phyloP scores from a whole-genome alignment of 2,888 invertebrate species.

The Diloba caeruleocephala region DNA sequence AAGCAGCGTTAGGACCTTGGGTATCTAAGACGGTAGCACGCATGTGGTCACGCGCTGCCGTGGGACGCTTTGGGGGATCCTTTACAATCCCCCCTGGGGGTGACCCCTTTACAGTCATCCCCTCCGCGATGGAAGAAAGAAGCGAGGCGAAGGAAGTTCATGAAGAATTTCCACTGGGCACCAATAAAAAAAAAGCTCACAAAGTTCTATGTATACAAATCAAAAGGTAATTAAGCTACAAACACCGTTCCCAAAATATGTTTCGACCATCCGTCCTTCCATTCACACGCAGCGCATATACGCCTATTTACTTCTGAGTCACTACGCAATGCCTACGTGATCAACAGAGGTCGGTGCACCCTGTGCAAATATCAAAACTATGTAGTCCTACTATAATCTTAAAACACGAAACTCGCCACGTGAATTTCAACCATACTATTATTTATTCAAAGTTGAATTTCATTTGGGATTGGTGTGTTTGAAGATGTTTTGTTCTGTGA shows the following conservation, averaged over 20 bases:
- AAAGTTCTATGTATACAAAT: background rate
- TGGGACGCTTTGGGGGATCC: too few species aligned
- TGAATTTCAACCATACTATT: constrained; percentile 24
- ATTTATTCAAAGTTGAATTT: constrained; percentile 13
- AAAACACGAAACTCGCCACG: constrained; percentile 4
- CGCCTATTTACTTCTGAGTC: constrained; percentile 33
- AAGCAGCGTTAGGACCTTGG: background rate
- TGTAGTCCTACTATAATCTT: constrained; percentile 5
- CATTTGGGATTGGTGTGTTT: background rate
- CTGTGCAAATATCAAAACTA: constrained; percentile 72
- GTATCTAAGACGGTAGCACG: too few species aligned
- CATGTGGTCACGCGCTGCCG: too few species aligned
- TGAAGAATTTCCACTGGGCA: too few species aligned
- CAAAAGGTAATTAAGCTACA: constrained; percentile 34
- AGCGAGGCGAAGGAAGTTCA: too few species aligned
- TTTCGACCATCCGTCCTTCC: constrained; percentile 23
- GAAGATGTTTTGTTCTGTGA: constrained; percentile 33
- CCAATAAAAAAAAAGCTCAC: too few species aligned
- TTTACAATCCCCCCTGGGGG: too few species aligned
- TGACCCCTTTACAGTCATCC: too few species aligned
- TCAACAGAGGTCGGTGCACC: constrained; percentile 73
- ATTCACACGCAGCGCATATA: constrained; percentile 30
- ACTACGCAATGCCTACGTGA: constrained; percentile 53
- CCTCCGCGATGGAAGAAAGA: too few species aligned
- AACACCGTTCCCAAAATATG: constrained; percentile 42